These are phyloP conservation scores for Eubasilissa regina DNA, from an alignment of 1,140 invertebrate genomes.

Conservation along the genomic window DNA sequence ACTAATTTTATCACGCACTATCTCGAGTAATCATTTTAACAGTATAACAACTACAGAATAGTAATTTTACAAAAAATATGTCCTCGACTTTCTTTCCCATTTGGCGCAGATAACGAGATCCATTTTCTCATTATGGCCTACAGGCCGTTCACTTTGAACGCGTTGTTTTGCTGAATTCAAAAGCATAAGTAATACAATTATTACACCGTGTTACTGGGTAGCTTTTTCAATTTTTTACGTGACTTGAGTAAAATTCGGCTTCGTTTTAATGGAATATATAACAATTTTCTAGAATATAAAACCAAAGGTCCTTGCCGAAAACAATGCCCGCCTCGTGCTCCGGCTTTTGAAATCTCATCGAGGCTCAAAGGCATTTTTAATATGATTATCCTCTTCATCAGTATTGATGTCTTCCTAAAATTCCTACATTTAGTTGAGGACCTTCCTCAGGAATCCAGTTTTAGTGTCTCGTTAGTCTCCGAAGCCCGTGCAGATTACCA, in stretches of 20 bases:
- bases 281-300: constrained; percentile 35
- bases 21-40: too few species aligned
- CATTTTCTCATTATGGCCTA: background rate
- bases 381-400: background rate
- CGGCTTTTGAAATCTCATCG: background rate
- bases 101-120: too few species aligned
- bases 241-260: constrained; percentile 34
- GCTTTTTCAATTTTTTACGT: constrained; percentile 46
- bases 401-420: background rate
- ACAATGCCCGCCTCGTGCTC: constrained; percentile 29
- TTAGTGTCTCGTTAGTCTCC: constrained; percentile 1
- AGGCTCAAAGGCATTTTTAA: background rate
- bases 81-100: too few species aligned
- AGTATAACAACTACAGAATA: too few species aligned
- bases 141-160: background rate
- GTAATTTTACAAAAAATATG: too few species aligned
- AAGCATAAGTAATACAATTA: constrained; percentile 48
- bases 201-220: constrained; percentile 37
- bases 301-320: constrained; percentile 27
- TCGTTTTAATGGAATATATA: constrained; percentile 38
- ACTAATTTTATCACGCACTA: too few species aligned
- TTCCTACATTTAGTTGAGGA: background rate
- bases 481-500: background rate
- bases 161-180: constrained; percentile 45
- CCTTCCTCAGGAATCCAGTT: background rate